These are phyloP conservation scores for Leptinotarsa texana DNA, from an alignment of 1,140 invertebrate species.

Conservation along the genomic window DNA sequence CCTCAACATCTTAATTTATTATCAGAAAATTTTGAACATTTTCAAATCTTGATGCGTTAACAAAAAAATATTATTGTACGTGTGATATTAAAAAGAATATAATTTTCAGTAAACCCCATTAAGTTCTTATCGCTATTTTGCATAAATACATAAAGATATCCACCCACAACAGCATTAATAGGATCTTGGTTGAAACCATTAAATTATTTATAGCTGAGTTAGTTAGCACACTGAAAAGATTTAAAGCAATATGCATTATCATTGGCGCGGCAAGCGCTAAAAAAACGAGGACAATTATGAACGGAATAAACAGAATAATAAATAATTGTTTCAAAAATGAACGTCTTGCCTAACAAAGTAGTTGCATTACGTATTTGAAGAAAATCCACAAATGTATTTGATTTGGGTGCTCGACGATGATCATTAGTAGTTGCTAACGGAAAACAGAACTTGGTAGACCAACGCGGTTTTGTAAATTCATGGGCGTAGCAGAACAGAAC, in stretches of 20 bases:
- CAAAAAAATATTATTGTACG: too few species aligned
- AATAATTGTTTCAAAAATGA: slow-evolving; percentile 18
- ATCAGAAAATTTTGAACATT: too few species aligned
- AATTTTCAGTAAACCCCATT: too few species aligned
- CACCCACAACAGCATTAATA: slow-evolving; percentile 5
- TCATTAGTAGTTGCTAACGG: slow-evolving; percentile 33
- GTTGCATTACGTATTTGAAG: slow-evolving; percentile 19
- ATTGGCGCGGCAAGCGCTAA: not conserved
- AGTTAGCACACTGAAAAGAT: slow-evolving; percentile 9
- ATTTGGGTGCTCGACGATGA: slow-evolving; percentile 33
- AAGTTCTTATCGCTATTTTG: not conserved
- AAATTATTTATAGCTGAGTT: slow-evolving; percentile 21
- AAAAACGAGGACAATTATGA: slow-evolving; percentile 23
- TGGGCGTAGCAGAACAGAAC: not conserved
- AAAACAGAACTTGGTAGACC: slow-evolving; percentile 23
- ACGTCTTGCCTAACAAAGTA: slow-evolving; percentile 21
- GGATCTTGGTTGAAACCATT: not conserved
- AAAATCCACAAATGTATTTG: slow-evolving; percentile 36
- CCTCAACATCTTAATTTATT: too few species aligned
- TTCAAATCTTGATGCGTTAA: too few species aligned
- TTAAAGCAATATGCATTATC: slow-evolving; percentile 12
- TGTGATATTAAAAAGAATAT: too few species aligned
- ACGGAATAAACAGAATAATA: slow-evolving; percentile 19
- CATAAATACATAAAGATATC: slow-evolving; percentile 12
- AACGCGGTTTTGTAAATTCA: not conserved